A percentile compares a stretch with the other conserved stretches of the same genome.
These are phyloP conservation scores for Agrilus cyanescens DNA, from an alignment of 2,888 invertebrate species.

Conservation along the genomic window DNA sequence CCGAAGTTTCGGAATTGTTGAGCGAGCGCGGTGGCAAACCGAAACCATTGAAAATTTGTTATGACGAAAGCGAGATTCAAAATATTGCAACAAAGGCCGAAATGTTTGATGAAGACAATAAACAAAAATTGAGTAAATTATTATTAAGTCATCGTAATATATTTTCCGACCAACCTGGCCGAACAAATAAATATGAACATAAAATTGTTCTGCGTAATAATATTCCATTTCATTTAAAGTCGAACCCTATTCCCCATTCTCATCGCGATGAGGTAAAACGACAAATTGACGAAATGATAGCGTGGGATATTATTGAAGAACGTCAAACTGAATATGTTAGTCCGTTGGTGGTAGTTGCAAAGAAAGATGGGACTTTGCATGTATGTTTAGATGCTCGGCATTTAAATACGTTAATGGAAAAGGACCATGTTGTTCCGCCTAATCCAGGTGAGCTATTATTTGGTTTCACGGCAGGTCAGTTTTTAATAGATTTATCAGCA, in stretches of 20 bases:
- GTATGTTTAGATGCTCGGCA: neutral
- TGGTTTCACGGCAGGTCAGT: no score
- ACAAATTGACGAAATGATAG: neutral
- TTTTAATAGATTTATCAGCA: constrained; percentile 12
- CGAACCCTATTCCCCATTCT: neutral
- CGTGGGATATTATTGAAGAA: neutral
- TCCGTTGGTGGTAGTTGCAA: neutral
- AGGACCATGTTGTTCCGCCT: no score
- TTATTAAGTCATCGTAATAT: neutral
- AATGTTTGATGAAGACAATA: no score
- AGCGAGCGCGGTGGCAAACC: no score
- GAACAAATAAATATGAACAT: neutral
- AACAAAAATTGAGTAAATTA: neutral
- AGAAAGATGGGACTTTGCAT: neutral
- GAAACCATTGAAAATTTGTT: no score
- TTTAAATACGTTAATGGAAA: neutral
- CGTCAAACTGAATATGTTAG: neutral
- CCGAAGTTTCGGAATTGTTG: no score
- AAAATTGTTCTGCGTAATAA: neutral
- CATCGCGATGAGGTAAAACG: neutral
- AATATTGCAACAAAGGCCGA: no score
- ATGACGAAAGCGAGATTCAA: no score
- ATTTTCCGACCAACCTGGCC: constrained; percentile 1
- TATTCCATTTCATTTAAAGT: neutral
- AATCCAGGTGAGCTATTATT: no score